These are phyloP conservation scores for Patella caerulea DNA, from an alignment of 2,888 invertebrate genomes.

Conservation along the genomic window DNA sequence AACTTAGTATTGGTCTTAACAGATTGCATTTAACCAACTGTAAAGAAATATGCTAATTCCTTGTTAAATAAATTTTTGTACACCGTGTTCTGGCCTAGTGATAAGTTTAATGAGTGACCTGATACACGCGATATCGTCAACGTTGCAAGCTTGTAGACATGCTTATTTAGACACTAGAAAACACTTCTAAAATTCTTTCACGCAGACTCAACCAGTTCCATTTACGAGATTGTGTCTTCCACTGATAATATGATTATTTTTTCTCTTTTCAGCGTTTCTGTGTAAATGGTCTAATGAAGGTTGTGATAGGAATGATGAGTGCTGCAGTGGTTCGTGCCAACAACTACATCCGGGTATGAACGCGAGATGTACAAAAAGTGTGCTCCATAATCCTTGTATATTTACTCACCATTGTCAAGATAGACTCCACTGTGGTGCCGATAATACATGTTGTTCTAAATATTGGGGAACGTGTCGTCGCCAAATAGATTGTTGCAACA, in stretches of 20 bases:
- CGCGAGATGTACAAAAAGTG: constrained; percentile 33
- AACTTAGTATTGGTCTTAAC: too few relatives aligned
- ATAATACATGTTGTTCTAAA: constrained; percentile 38
- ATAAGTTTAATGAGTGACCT: too few relatives aligned
- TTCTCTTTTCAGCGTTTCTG: constrained; percentile 26
- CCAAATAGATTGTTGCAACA: constrained; percentile 34
- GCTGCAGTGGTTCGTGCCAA: constrained; percentile 32
- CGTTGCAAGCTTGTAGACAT: too few relatives aligned
- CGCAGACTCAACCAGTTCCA: too few relatives aligned
- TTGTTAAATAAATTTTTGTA: too few relatives aligned
- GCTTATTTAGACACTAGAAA: too few relatives aligned
- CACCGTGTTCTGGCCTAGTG: too few relatives aligned
- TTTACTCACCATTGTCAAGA: constrained; percentile 36
- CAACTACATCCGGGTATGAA: constrained; percentile 38
- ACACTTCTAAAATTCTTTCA: too few relatives aligned
- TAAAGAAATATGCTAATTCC: too few relatives aligned
- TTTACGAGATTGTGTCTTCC: not conserved
- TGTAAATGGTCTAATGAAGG: constrained; percentile 42
- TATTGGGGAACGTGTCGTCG: constrained; percentile 39
- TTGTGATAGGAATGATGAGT: constrained; percentile 27
- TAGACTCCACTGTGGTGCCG: constrained; percentile 33
- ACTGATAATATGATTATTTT: not conserved
- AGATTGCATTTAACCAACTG: too few relatives aligned
- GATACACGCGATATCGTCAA: too few relatives aligned
- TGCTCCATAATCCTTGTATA: constrained; percentile 24